phyloP scores from a whole-genome alignment of 2,797 vertebrate species.

The Sebastes dallii region DNA sequence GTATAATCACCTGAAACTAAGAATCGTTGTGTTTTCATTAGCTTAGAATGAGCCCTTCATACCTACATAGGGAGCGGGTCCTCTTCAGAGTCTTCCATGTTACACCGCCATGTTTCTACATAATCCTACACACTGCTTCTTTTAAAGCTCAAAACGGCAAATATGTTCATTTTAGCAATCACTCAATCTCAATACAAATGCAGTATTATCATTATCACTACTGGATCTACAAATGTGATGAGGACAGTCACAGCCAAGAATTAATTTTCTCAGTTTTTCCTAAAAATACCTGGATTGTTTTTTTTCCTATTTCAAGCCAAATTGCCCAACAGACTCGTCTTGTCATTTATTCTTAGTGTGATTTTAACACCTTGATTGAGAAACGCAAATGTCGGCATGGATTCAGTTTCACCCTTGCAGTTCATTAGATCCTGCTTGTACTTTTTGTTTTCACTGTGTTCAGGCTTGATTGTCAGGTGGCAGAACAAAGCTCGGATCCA shows the following conservation, averaged over 20 bases:
- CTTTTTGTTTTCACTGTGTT: neutral
- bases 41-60: too few species aligned
- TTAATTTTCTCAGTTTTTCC: neutral
- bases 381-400: neutral
- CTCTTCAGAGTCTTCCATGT: too few species aligned
- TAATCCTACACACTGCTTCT: too few species aligned
- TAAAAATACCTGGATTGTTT: conserved; percentile 5
- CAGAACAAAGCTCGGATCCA: neutral
- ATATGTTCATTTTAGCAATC: neutral
- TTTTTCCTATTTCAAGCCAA: neutral
- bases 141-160: neutral
- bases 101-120: too few species aligned
- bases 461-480: neutral
- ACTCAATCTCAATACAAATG: neutral
- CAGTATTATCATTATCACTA: neutral
- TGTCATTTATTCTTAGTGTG: conserved; percentile 16
- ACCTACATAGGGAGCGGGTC: too few species aligned
- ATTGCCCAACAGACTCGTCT: neutral
- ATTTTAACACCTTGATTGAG: conserved; percentile 14
- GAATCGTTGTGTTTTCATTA: too few species aligned
- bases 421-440: neutral
- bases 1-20: too few species aligned
- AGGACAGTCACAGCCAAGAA: neutral
- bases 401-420: neutral
- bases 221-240: neutral